Base-by-base conservation (phyloP, 2,797 vertebrate species). In the Philypnodon macrostomus region DNA sequence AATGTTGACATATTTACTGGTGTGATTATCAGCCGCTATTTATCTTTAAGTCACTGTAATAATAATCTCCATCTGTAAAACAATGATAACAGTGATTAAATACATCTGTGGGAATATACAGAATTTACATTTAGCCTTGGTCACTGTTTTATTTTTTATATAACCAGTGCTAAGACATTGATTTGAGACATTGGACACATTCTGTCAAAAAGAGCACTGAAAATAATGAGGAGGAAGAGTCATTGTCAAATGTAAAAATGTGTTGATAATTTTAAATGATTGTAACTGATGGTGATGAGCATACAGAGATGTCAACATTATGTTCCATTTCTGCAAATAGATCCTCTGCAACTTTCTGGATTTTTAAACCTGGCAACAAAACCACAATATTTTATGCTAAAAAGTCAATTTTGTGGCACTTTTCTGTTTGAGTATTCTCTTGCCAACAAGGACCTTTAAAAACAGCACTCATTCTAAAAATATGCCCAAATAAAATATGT, bases 401-500 rank as follows among this genome's bases (percentile, higher is more conserved):
- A 29, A 34, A 34, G 45, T 35, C 19, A 35, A 35, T 24, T 35
- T 27, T 12, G 14, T 33, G 44, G 19, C 32, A 24, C 45, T 21
- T 11, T 35, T 47, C 8, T 47, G 31, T 35, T 35, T 33, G 36
- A 47, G 45, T 47, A 35, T 47, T 12, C 19, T 34, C 13, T 15
- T 19, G 17, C 34, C 31, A 13, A 47, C 32, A 35, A 34, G 45
- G 15, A 14, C 9, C 32, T 35, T 47, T 47, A 12, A 9, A 26
- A 55, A 9, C 42, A 31, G 49, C 30, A 15, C 65, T 50, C 46
- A 34, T 56, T 62, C 57, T 15, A 26, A n/a, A n/a, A n/a, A n/a
- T n/a, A n/a, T n/a, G n/a, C n/a, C n/a, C n/a, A n/a, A n/a, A n/a
- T n/a, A n/a, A 61, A 59, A 70, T 38, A 60, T 48, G 50, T 48